Percentiles rank a stretch among this genome's conserved stretches.
These are phyloP conservation scores for Limnephilus auricula DNA, from an alignment of 2,888 invertebrate species.

Conservation along the genomic window DNA sequence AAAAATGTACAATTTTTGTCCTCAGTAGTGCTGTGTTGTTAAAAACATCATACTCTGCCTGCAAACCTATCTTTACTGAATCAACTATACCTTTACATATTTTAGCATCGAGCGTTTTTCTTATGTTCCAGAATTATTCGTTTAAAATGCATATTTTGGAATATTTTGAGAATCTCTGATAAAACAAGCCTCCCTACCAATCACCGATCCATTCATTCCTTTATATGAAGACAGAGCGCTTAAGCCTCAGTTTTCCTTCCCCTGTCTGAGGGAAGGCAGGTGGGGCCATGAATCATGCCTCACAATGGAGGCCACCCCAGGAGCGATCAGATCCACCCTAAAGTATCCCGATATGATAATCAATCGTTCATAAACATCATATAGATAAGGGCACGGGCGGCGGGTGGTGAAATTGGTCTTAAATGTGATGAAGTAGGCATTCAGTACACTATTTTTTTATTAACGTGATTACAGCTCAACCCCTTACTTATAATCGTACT, in stretches of 20 bases:
- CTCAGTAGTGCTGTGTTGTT: too few species aligned
- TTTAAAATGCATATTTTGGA: background rate
- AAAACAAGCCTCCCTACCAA: constrained; percentile 56
- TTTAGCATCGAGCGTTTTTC: background rate
- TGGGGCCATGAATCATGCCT: constrained; percentile 66
- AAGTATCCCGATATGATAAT: constrained; percentile 65
- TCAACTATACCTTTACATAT: too few species aligned
- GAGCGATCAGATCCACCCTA: constrained; percentile 43
- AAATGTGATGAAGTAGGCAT: too few species aligned
- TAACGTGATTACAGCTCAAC: too few species aligned
- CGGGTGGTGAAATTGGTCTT: background rate
- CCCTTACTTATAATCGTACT: too few species aligned
- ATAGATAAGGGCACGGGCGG: constrained; percentile 61
- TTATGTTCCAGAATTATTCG: background rate
- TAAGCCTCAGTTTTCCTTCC: constrained; percentile 63
- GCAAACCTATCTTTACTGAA: too few species aligned
- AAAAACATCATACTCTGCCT: too few species aligned
- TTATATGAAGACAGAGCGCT: constrained; percentile 63
- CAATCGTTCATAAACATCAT: constrained; percentile 66
- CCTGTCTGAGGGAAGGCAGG: constrained; percentile 59
- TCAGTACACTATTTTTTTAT: too few species aligned
- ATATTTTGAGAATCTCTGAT: background rate
- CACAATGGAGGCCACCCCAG: constrained; percentile 61
- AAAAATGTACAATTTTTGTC: too few species aligned
- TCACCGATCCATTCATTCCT: constrained; percentile 65